Evolutionary conservation across 2,888 invertebrate genomes (phyloP), one percentile per base, ranked within the genome.

Genomic region (Auanema freiburgensis): DNA sequence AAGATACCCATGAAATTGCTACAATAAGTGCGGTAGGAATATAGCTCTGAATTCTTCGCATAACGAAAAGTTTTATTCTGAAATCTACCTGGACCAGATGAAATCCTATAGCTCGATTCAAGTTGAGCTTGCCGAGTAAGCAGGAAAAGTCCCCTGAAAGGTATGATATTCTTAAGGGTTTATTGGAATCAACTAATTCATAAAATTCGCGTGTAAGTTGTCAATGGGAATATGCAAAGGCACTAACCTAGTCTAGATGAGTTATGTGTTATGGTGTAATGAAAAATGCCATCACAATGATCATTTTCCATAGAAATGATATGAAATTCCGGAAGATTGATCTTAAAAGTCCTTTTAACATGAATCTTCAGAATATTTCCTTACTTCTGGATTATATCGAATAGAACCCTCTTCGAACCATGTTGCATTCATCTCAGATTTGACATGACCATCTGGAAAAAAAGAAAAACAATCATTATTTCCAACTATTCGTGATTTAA

Each of bases 61-160:
- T 33, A 33, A n/a, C n/a, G n/a, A 5, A 33, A 33, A 33, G 33
- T 33, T 33, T 3, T 33, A 33, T 8, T 10, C 16, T 10, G 3
- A 46, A 46, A 12, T 4, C 3, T 18, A 67, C 67, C 64, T 71
- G 79, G 2, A 87, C 87, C 68, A 88, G 77, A 77, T 87, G 87
- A 75, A 86, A 87, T n/a, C 87, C 87, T 18, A 87, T 85, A 12
- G 86, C 85, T n/a, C 87, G 83, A 57, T 85, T 84, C 69, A 87
- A 79, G 67, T 71, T 60, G 46, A 79, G 65, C 67, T 74, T 70
- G 25, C 76, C 79, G 49, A 74, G 54, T 5, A 79, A 65, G 56
- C 79, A 79, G 14, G 73, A 67, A 57, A 79, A 79, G 55, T 77
- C 73, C 1, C 78, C 76, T 73, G 41, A 21, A 69, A 62, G 10